Conservation (phyloP, 2,888 invertebrate genomes). For the Luperina nickerlii region DNA sequence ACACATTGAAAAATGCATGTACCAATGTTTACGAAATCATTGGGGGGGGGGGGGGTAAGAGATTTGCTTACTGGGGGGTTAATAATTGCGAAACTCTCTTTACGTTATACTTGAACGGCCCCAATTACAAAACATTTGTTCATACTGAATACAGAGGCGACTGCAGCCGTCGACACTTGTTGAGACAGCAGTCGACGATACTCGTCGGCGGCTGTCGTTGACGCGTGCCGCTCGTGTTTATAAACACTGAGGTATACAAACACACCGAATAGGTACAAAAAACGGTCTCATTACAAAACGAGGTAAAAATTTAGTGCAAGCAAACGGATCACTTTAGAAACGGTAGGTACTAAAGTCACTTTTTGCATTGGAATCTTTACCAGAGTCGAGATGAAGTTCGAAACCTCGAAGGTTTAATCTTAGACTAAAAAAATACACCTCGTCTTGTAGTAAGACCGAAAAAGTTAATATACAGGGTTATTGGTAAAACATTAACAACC, state of each 20-base stretch:
- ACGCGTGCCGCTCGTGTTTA: not conserved
- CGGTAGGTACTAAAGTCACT: not conserved
- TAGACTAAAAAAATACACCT: not conserved
- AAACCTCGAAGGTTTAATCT: not conserved
- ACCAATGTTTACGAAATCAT: too few species aligned
- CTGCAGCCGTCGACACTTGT: too few species aligned
- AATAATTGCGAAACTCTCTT: too few species aligned
- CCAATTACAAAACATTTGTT: not conserved
- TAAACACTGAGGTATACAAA: not conserved
- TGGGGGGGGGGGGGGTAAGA: too few species aligned
- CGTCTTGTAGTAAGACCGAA: not conserved
- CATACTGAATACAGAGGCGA: too few species aligned
- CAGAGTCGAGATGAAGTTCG: not conserved
- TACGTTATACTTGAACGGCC: too few species aligned
- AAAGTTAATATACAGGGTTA: not conserved
- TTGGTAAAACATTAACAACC: too few species aligned
- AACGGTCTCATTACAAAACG: slow-evolving; percentile 3
- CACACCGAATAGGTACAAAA: not conserved
- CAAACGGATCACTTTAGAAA: not conserved
- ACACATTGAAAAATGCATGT: too few species aligned
- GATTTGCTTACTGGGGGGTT: too few species aligned
- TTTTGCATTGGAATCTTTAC: not conserved
- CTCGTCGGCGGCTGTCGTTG: too few species aligned
- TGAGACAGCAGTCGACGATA: too few species aligned
- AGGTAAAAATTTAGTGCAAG: not conserved